Base-by-base conservation (phyloP, 2,113 vertebrate genomes). In the Vidua macroura region DNA sequence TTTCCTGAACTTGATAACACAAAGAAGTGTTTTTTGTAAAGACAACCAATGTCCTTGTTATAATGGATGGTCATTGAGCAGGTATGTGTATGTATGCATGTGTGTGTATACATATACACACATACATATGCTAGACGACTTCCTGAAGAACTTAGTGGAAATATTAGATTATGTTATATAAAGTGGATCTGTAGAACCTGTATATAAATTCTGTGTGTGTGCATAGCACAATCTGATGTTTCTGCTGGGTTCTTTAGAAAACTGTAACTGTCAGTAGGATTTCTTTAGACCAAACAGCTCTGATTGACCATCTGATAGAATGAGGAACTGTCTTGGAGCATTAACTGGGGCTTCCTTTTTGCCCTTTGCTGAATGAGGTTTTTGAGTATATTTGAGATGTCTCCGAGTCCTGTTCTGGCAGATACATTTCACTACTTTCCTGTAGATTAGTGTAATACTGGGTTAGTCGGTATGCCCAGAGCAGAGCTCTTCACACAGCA, bases 1-100 rank as follows among this genome's bases (percentile, higher is more conserved):
- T 97, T 96, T 95, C 51, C 92, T 96, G 91, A 97, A 94, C 90
- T 89, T 96, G 86, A 62, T 97, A 97, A 88, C 90, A 86, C 74
- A 76, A 31, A 88, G 41, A 78, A 93, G 16, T 81, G 73, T 16
- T 23, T 48, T 83, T 88, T 76, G 12, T 46, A 51, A 78, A 64
- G 68, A 60, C 31, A 79, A 0, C 8, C 37, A 73, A 11, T 55
- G 33, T 44, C 43, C 18, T 73, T 85, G 62, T 76, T 84, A 28
- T 67, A 52, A 18, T 6, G 58, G 56, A 25, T 67, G 23, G 8
- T 81, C 20, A 86, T 74, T 13, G 67, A 55, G 64, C 9, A 5
- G 20, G 9, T 41, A 2, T 35, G 35, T 30, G 1, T 59, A 3
- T 31, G 41, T 37, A 4, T 59, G 6, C 35, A 7, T 67, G 8